phyloP scores from a whole-genome alignment of 2,888 invertebrate species.

The Anorthoa munda region DNA sequence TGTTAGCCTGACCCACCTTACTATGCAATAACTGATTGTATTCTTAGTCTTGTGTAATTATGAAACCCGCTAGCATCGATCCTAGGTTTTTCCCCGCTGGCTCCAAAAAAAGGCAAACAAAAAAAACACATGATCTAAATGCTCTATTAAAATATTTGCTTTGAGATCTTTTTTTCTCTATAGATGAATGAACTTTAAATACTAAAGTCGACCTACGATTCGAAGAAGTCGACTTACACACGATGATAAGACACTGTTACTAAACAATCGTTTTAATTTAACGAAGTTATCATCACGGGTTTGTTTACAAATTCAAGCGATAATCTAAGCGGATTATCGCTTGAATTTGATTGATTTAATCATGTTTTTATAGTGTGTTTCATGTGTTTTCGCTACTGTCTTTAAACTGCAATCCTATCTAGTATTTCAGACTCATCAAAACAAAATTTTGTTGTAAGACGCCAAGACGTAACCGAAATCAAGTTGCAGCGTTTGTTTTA shows the following conservation, averaged over 20 bases:
- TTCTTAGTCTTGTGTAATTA: neutral
- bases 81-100: neutral
- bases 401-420: neutral
- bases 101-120: neutral
- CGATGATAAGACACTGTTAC: slow-evolving; percentile 5
- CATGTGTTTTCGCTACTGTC: neutral
- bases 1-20: neutral
- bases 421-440: neutral
- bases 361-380: neutral
- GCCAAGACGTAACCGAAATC: neutral
- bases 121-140: too few relatives aligned
- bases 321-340: too few relatives aligned
- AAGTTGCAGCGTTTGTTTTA: neutral
- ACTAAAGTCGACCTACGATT: neutral
- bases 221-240: neutral
- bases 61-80: neutral
- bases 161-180: neutral
- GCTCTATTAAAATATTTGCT: neutral
- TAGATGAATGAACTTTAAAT: slow-evolving; percentile 31
- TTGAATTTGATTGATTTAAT: slow-evolving; percentile 5
- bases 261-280: slow-evolving; percentile 12
- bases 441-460: too few relatives aligned
- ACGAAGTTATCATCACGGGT: neutral
- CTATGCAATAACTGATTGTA: slow-evolving; percentile 9
- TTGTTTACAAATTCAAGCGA: slow-evolving; percentile 8